Percentiles rank a stretch among this genome's conserved stretches.
phyloP scores from a whole-genome alignment of 2,113 vertebrate genomes.

The Ctenomys sociabilis region DNA sequence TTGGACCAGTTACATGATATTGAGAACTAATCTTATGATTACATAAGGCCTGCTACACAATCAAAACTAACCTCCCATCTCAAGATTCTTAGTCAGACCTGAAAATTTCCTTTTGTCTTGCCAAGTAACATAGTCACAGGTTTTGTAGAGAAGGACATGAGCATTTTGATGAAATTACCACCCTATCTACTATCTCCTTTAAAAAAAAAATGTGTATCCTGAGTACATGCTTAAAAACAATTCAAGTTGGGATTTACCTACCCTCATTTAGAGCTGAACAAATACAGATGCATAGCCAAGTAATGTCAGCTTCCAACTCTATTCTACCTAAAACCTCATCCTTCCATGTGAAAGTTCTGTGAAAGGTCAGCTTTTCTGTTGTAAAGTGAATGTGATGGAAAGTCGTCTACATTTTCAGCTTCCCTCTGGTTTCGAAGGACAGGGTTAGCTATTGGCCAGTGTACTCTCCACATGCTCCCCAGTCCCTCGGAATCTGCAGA shows the following conservation, averaged over 20 bases:
- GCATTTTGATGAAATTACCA: background rate
- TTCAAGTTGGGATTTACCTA: background rate
- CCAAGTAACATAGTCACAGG: background rate
- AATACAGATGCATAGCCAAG: background rate
- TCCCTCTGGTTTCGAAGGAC: background rate
- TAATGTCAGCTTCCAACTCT: background rate
- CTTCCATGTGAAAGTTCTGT: background rate
- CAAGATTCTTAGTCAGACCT: background rate
- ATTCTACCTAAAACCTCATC: background rate
- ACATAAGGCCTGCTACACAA: accelerated
- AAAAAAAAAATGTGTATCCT: background rate
- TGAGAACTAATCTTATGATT: background rate
- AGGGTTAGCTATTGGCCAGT: background rate
- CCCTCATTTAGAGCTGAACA: background rate
- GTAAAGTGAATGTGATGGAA: background rate
- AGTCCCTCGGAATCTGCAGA: background rate
- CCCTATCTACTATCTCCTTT: background rate
- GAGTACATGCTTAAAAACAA: background rate
- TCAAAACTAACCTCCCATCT: background rate
- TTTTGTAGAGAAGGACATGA: background rate
- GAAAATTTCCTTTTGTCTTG: background rate
- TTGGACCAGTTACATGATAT: background rate
- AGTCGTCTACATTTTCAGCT: background rate
- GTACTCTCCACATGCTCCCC: background rate
- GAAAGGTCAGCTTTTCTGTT: background rate